Base-by-base conservation (phyloP, 2,888 invertebrate genomes). In the Drosophila parthenogenetica region DNA sequence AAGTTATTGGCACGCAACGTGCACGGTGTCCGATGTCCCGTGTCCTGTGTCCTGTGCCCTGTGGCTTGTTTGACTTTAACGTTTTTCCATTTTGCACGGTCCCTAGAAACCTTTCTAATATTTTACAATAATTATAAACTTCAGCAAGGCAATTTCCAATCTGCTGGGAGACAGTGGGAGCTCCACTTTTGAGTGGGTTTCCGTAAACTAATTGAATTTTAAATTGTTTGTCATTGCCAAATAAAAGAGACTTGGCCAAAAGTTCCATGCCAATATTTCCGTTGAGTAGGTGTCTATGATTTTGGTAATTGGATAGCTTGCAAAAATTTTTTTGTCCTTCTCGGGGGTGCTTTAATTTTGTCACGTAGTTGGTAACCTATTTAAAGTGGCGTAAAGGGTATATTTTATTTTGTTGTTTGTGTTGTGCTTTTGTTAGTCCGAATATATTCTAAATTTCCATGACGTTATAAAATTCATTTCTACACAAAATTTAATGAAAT, bases 161-260 rank as follows among this genome's bases (percentile, higher is more conserved):
- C 11, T 16, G 35, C 22, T 5, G 13, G 0, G 16, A 5, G 39
- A 10, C 40, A 29, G 29, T 0, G 5, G 2, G 29, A 0, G 29
- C 5, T 0, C 2, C 8, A 13, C 35, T 35, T 10, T 46, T 5
- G 60, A 49, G 45, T 49, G 17, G 69, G 40, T 13, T 11, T 32
- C 19, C 22, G 29, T 1, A 58, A 48, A 75, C 39, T 50, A 55
- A 76, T 70, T 74, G 69, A 77, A 82, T 75, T 75, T 69, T 22
- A 78, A 82, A 67, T 68, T 82, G 67, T 70, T 79, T 78, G 49
- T 22, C 19, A 29, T 14, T 19, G 19, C 5, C 17, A 59, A 70
- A 70, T 63, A 59, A 63, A 70, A 11, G 39, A 35, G 39, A 35
- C 8, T n/a, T 25, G 19, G 16, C 37, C 14, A 3, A 8, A 19